A percentile compares a stretch with the other conserved stretches of the same genome.
These are phyloP conservation scores for Eristalis arbustorum DNA, from an alignment of 2,888 invertebrate genomes.

Conservation along the genomic window DNA sequence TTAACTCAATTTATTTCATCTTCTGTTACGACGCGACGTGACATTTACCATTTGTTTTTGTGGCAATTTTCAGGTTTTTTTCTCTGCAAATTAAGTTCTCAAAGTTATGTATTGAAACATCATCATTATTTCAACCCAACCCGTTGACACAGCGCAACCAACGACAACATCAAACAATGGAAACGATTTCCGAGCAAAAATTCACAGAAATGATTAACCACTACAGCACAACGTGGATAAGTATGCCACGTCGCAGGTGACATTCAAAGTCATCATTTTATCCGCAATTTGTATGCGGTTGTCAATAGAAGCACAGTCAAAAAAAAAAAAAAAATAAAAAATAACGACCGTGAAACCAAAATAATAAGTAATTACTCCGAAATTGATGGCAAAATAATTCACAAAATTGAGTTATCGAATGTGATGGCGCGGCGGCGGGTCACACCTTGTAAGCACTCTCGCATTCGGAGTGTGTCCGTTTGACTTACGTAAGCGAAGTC, in stretches of 20 bases:
- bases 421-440: background rate
- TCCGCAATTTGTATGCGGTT: background rate
- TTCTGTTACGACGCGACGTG: too few species aligned
- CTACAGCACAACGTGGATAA: background rate
- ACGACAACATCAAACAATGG: background rate
- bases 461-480: background rate
- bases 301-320: background rate
- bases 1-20: too few species aligned
- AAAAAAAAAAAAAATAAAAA: background rate
- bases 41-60: background rate
- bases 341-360: background rate
- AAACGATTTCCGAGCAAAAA: background rate
- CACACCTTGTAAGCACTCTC: background rate
- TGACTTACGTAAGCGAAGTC: too few species aligned
- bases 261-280: background rate
- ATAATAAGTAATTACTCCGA: background rate
- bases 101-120: background rate
- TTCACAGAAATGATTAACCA: background rate
- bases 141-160: background rate
- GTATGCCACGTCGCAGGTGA: background rate
- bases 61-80: background rate
- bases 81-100: background rate
- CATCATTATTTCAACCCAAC: background rate
- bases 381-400: background rate
- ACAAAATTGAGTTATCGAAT: background rate